Evolutionary conservation across 2,797 vertebrate species (phyloP), one percentile per base, ranked within the genome.

Genomic region (Psittacula derbiana): DNA sequence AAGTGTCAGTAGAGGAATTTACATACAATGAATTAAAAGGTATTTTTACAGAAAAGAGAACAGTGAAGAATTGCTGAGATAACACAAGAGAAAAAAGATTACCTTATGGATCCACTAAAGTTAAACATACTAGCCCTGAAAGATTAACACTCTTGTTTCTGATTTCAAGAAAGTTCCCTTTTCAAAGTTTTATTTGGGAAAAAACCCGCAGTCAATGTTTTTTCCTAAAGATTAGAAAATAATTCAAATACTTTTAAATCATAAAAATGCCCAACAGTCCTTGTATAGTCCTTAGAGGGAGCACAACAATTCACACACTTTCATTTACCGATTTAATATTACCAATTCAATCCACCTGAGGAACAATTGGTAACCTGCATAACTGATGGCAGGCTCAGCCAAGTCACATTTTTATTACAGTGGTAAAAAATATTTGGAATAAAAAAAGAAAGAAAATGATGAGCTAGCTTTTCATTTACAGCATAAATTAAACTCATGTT

Each of bases 11-110:
- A 95, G 84, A 95, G 78, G 69, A 96, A 97, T 97, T 96, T 96
- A 97, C 93, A 96, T 95, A 96, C 21, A 69, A 72, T 91, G 81
- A 96, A 97, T 96, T 95, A 94, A 97, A 94, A 97, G 93, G 57
- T 88, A 86, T 87, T 97, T 93, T 95, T 95, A 78, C 36, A 89
- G 78, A 95, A 92, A 84, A 94, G 23, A 76, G 55, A 82, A 95
- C 61, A 61, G n/a, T 38, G 31, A 95, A 57, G 93, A 97, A 96
- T 24, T 96, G 92, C 93, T 92, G 91, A 97, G 88, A 91, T 85
- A 95, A 95, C 27, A 69, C 12, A 74, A 95, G 47, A 93, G 62
- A 60, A 58, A 72, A 72, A 80, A 73, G 61, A 61, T 11, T 47
- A 62, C 38, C 53, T 57, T 79, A 66, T 20, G n/a, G 30, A 80